Evolutionary conservation across 2,797 vertebrate genomes (phyloP).

Genomic region (Numenius phaeopus): DNA sequence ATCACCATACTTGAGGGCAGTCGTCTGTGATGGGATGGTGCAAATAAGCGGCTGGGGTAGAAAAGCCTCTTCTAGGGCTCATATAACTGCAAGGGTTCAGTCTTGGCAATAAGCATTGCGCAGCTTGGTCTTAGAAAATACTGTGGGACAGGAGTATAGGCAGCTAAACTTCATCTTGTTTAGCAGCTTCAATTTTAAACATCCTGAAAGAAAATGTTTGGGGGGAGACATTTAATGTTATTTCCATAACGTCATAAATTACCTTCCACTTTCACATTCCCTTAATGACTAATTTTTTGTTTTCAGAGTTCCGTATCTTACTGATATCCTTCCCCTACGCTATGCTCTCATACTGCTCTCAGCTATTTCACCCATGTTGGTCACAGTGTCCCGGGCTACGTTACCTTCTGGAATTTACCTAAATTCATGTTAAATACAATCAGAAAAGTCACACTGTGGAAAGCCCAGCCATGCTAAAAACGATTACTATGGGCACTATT

Average conservation of each 20-base stretch:
- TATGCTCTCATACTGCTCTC: not conserved
- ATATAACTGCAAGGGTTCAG: fast-evolving
- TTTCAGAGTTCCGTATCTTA: not conserved
- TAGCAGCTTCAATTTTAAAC: not conserved
- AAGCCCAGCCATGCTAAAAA: not conserved
- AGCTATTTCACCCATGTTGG: not conserved
- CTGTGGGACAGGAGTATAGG: not conserved
- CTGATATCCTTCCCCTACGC: not conserved
- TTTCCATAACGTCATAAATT: not conserved
- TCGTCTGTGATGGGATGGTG: not conserved
- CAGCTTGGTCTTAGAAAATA: not conserved
- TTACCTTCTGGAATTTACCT: not conserved
- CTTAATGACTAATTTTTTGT: not conserved
- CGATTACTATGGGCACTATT: not conserved
- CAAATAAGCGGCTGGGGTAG: not conserved
- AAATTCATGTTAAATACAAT: not conserved
- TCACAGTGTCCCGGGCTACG: not conserved
- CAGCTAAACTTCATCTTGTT: not conserved
- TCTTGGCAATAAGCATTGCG: not conserved
- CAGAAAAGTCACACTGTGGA: not conserved
- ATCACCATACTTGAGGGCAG: not conserved
- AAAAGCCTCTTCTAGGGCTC: not conserved
- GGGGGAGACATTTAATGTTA: not conserved
- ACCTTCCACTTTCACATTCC: not conserved
- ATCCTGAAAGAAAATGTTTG: not conserved